Base-by-base conservation (phyloP, 2,888 invertebrate genomes). In the Dynastes grantii region DNA sequence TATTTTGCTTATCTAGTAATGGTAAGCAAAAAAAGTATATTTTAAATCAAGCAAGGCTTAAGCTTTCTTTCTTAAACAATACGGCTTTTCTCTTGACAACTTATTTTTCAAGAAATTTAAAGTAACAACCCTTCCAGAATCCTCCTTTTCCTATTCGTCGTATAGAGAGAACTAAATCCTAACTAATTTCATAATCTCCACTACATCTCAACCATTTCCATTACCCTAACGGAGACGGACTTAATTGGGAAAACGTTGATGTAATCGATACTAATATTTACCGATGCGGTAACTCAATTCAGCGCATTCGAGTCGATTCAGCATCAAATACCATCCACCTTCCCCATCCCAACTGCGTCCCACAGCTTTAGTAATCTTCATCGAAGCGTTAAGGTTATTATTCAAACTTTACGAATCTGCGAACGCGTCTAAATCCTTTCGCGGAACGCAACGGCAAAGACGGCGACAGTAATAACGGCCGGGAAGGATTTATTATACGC, bases 361-460 rank as follows among this genome's bases (percentile, higher is more conserved):
- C 53, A 53, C 16, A 22, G 22, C 22, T 16, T 58, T 16, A 22
- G 27, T 2, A 8, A 45, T 45, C 8, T 45, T 8, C 11, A 45
- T 45, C 45, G 9, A 11, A 45, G 45, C 63, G 63, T 13, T 27
- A 45, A 16, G 16, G 32, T 37, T 71, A 58, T 71, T 40, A 71
- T 71, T 71, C 58, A 55, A 71, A 71, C 71, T 71, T 55, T 71
- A 11, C 58, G 53, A 71, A 58, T 55, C 37, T 55, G 71, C 71
- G 71, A 55, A 71, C 71, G 55, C 22, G 71, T n/a, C 53, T 11
- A 71, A 71, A 71, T 71, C 71, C 58, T 37, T n/a, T 37, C 58
- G 29, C 55, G 22, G 68, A 29, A 58, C 16, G 22, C 5, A 70
- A 27, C 53, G n/a, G 68, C 49, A 70, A 49, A 16, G 22, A 22